Percentiles rank a stretch among this genome's conserved stretches.
These are phyloP conservation scores for Homarus gammarus DNA, from an alignment of 2,888 invertebrate genomes.

Conservation along the genomic window DNA sequence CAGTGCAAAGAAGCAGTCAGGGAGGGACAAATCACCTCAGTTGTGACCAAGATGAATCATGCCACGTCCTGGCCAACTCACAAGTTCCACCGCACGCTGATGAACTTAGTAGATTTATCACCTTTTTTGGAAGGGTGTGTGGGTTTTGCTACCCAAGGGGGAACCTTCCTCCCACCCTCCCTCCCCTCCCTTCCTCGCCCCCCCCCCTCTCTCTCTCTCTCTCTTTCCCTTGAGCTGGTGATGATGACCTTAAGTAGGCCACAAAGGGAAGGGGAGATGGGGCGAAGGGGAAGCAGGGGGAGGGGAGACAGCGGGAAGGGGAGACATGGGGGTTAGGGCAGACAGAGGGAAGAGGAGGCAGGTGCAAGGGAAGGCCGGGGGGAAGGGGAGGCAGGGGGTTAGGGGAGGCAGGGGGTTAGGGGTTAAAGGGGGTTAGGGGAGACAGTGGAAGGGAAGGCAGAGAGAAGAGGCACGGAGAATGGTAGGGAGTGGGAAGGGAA, in stretches of 20 bases:
- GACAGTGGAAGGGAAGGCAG: background rate
- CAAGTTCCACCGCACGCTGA: too few relatives aligned
- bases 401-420: constrained; percentile 3
- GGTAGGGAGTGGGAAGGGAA: too few relatives aligned
- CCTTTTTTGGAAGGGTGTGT: background rate
- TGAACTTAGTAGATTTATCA: too few relatives aligned
- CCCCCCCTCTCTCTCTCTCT: constrained; percentile 14
- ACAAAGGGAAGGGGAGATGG: background rate
- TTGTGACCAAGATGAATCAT: too few relatives aligned
- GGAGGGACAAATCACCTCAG: too few relatives aligned
- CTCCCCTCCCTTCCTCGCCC: background rate
- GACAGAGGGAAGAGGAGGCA: background rate
- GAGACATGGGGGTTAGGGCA: background rate
- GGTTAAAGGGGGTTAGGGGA: background rate
- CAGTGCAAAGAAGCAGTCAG: too few relatives aligned
- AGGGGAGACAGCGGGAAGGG: background rate
- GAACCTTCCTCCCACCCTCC: constrained; percentile 14
- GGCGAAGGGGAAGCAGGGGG: background rate
- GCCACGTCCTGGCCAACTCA: too few relatives aligned
- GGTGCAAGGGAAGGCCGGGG: too few relatives aligned
- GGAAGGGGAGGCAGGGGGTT: background rate
- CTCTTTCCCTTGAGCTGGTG: constrained; percentile 4
- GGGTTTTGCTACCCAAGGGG: too few relatives aligned
- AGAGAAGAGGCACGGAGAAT: background rate
- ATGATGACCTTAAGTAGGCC: too few relatives aligned